A percentile compares a stretch with the other conserved stretches of the same genome.
These are phyloP conservation scores for Auanema sp. DNA, from an alignment of 2,888 invertebrate genomes.

Conservation along the genomic window DNA sequence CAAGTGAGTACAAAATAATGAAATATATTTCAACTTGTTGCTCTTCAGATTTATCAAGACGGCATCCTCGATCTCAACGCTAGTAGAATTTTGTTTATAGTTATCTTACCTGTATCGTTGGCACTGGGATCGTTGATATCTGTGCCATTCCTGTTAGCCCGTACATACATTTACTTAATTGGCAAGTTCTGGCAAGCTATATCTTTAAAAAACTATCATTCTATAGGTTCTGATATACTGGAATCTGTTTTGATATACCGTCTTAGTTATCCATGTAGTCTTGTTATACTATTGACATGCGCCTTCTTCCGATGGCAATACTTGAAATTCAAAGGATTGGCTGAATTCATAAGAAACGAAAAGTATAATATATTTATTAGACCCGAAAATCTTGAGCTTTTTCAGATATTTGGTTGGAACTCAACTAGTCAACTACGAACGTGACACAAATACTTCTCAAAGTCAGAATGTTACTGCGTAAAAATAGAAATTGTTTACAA, in stretches of 20 bases:
- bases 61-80: conserved; percentile 90
- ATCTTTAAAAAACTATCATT: neutral
- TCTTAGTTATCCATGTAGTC: conserved; percentile 78
- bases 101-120: conserved; percentile 86
- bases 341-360: conserved; percentile 98
- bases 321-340: conserved; percentile 87
- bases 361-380: conserved; percentile 71
- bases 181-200: conserved; percentile 22
- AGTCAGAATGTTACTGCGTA: neutral
- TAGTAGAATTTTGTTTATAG: conserved; percentile 76
- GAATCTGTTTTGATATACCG: conserved; percentile 11
- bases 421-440: conserved; percentile 91
- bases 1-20: conserved; percentile 67
- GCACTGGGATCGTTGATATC: conserved; percentile 86
- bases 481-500: neutral
- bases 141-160: conserved; percentile 87
- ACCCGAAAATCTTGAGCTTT: conserved; percentile 9
- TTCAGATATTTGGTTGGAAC: conserved; percentile 84
- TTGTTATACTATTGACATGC: conserved; percentile 68
- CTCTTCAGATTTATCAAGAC: conserved; percentile 78
- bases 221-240: conserved; percentile 7
- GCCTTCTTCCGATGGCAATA: conserved; percentile 80
- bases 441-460: conserved; percentile 4
- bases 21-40: neutral
- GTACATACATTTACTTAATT: conserved; percentile 67